These are phyloP conservation scores for Caenorhabditis tropicalis DNA, from an alignment of 1,140 invertebrate genomes.

Conservation along the genomic window DNA sequence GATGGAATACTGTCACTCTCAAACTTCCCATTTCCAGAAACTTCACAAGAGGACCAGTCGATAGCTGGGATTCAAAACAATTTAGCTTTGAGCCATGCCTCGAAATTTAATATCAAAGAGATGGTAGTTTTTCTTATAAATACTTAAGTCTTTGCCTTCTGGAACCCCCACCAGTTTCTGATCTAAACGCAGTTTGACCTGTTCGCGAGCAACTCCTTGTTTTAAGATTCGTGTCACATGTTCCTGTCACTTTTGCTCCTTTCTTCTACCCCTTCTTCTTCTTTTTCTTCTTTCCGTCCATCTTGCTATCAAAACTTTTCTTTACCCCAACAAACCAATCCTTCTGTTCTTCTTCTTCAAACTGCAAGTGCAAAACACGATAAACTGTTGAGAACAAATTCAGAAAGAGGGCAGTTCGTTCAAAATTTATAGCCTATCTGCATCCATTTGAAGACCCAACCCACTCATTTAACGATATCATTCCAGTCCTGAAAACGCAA, in stretches of 20 bases:
- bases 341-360: neutral
- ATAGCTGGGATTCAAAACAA: too few species aligned
- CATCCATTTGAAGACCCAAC: neutral
- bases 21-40: too few species aligned
- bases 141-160: too few species aligned
- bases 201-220: neutral
- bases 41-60: too few species aligned
- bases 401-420: neutral
- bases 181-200: neutral
- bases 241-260: neutral
- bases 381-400: neutral
- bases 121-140: too few species aligned
- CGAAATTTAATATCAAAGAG: too few species aligned
- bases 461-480: neutral
- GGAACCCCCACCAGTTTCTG: neutral
- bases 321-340: neutral
- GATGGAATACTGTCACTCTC: too few species aligned
- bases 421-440: conserved; percentile 16
- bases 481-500: neutral
- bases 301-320: conserved; percentile 11
- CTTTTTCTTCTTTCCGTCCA: too few species aligned
- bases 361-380: conserved; percentile 1
- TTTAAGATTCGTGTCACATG: neutral
- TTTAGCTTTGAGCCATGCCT: too few species aligned
- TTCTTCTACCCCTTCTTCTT: neutral